phyloP scores from a whole-genome alignment of 2,797 vertebrate species.

The Tinamus major region DNA sequence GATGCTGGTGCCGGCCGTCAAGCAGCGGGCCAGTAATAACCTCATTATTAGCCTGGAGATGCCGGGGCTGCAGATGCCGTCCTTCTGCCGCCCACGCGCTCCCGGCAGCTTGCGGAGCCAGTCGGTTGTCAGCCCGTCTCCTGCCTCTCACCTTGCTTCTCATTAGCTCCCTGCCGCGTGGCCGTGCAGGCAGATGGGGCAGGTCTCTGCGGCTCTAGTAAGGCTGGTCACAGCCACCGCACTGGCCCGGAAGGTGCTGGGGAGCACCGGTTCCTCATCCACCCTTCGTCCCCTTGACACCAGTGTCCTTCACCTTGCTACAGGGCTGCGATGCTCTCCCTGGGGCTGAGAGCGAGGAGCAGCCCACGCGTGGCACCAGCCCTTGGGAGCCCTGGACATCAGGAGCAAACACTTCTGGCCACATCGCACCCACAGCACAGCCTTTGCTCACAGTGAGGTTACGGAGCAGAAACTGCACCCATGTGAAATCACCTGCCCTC shows the following conservation, averaged over 20 bases:
- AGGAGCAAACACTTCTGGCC: accelerated
- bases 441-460: no score
- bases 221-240: not conserved
- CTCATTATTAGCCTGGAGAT: conserved; percentile 76
- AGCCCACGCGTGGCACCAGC: not conserved
- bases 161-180: conserved; percentile 77
- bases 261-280: not conserved
- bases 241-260: not conserved
- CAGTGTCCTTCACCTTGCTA: accelerated
- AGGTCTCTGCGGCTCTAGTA: not conserved
- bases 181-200: conserved; percentile 72
- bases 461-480: no score
- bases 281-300: not conserved
- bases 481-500: no score
- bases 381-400: accelerated
- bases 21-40: conserved; percentile 74
- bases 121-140: conserved; percentile 64
- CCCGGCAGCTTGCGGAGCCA: conserved; percentile 68
- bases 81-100: conserved; percentile 62
- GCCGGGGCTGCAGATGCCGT: conserved; percentile 48
- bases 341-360: accelerated
- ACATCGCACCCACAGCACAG: not conserved
- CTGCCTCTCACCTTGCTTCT: conserved; percentile 77
- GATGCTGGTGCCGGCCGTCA: conserved; percentile 14
- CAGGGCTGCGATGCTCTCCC: not conserved